Evolutionary conservation across 1,140 invertebrate genomes (phyloP).

Genomic region (Spodoptera litura): DNA sequence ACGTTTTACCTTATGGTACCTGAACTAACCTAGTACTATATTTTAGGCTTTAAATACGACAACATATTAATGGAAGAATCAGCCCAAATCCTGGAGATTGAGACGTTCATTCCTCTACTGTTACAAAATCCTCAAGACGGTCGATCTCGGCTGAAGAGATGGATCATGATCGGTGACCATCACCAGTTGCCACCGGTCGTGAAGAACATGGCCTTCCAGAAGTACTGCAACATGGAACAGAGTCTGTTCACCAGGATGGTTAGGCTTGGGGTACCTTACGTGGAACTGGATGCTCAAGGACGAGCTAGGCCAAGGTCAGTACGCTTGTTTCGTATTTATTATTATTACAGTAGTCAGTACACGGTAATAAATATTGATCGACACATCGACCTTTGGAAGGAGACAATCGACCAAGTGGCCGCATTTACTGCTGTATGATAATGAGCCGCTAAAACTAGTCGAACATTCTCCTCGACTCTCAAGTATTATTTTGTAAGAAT

Average conservation of each 20-base stretch:
- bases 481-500: no score
- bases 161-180: conserved; percentile 99
- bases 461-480: no score
- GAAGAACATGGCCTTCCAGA: conserved; percentile 99
- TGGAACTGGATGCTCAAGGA: conserved; percentile 99
- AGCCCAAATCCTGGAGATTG: conserved; percentile 99
- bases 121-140: conserved; percentile 99
- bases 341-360: no score
- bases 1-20: background rate
- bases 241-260: conserved; percentile 99
- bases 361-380: no score
- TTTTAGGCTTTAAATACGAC: conserved; percentile 96
- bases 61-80: conserved; percentile 99
- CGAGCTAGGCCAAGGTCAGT: conserved; percentile 92
- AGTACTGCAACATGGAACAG: conserved; percentile 99
- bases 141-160: conserved; percentile 97
- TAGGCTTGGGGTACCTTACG: conserved; percentile 97
- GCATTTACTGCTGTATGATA: no score
- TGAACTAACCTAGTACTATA: background rate
- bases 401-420: no score
- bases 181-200: conserved; percentile 99
- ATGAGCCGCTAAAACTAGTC: no score
- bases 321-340: conserved; percentile 22
- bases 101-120: conserved; percentile 99
- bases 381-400: no score